Base-by-base conservation (phyloP, 2,113 vertebrate genomes). In the Pedetes capensis region DNA sequence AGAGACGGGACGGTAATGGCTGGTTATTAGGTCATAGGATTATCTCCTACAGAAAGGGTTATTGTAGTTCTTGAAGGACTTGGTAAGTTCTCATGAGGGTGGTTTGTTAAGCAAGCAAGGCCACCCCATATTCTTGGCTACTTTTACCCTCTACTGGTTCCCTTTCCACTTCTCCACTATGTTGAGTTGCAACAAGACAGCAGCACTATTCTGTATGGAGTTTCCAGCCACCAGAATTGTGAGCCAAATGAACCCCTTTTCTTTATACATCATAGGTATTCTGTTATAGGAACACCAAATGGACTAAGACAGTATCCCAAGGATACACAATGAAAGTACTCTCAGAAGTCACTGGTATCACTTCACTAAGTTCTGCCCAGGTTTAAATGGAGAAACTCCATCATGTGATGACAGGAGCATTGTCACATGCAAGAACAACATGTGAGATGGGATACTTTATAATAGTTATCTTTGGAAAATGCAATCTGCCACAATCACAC, bases 391-490 rank as follows among this genome's bases (percentile, higher is more conserved):
- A 69, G 53, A 55, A 27, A 87, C 13, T 23, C 25, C 39, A 80
- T 5, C 53, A 16, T 32, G 47, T 6, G 22, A 79, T 39, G 23
- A 49, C 17, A 27, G 32, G 44, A 79, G 18, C 37, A 42, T 8
- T 25, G 49, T 59, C 57, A 37, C 59, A 17, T 39, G 44, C 55
- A 82, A 42, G 53, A 51, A 93, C 53, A 74, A 83, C 6, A 10
- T 0, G 1, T n/a, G 7, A 29, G 6, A 20, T 8, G 27, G 6
- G 14, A 47, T 16, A 16, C 3, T 14, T 12, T 55, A 51, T 32
- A 23, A 16, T 13, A 64, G 42, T 22, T 44, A 42, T 16, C 44
- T 55, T 90, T 64, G 85, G 44, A 81, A 79, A 89, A 17, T 17
- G n/a, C 17, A 53, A 4, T 57, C 53, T 81, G 37, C 69, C 55